Evolutionary conservation across 2,888 invertebrate genomes (phyloP), one percentile per base, ranked within the genome.

Genomic region (Plagodis pulveraria): DNA sequence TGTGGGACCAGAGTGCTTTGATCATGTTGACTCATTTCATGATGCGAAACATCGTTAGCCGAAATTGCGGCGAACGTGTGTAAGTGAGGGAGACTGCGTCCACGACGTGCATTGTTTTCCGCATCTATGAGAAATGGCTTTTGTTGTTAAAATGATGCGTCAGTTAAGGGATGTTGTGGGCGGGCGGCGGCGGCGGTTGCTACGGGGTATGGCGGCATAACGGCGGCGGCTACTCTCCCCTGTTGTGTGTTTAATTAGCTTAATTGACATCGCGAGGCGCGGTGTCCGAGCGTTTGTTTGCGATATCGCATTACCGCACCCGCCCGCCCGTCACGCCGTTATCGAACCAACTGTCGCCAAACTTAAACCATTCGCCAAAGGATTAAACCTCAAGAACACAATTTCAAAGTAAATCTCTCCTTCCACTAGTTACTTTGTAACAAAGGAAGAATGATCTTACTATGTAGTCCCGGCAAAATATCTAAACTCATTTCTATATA

Each of bases 251-350:
- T 91, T 91, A 91, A 92, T 92, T 91, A 92, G 90, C 90, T 86
- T 91, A 91, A 92, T 92, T 91, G 91, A 91, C 91, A 89, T 88
- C 84, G 86, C 86, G 88, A 89, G 91, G 89, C 85, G 89, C 84
- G 89, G 84, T 89, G 91, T 90, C 90, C 91, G 83, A 88, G 82
- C 89, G 86, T 87, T 91, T 92, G 90, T 91, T 91, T 91, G 89
- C 82, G 73, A 82, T 91, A 90, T 91, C 89, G 80, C 81, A 78
- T 91, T 91, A 87, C 91, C 72, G 74, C 72, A 74, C 74, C 73
- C 73, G 11, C 76, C 73, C 72, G 63, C 60, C 65, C 76, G 74
- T 62, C 76, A 73, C 76, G 73, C 63, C 75, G 69, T 70, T 64
- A 62, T 73, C 76, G 62, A 70, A 67, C 68, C 66, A 62, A 40